Evolutionary conservation across 2,113 vertebrate genomes (phyloP), one percentile per base, ranked within the genome.

Genomic region (Echinops telfairi): DNA sequence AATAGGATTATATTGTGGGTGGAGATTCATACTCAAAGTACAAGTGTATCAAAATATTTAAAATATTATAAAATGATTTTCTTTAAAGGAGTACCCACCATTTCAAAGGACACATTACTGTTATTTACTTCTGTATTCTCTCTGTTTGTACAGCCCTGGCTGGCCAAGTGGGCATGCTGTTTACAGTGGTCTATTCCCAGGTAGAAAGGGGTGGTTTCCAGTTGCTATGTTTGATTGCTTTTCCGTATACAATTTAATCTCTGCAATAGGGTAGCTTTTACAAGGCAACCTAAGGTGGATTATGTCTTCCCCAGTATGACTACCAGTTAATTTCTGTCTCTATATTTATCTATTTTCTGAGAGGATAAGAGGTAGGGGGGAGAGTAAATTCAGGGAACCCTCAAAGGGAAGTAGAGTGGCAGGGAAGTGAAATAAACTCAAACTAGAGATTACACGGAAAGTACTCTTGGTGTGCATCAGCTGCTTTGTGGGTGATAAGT

Each of bases 221-320:
- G 82, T 91, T 94, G 95, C 94, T 96, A 91, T 47, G 76, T 75
- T 97, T 96, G 91, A 97, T 95, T 97, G 91, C 93, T 94, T 95
- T 94, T 83, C 88, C 78, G 60, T 94, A 83, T 43, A 95, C 93
- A 88, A 83, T 94, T 94, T 94, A 94, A 96, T 95, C 80, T 75
- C 75, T 93, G 91, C 79, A 96, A 93, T 94, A 94, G 62, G 94
- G 91, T 83, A 73, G 92, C 95, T 96, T 96, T 95, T 95, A 95
- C 82, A 96, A 31, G 80, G 93, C 90, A 95, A 93, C 93, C 79
- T 95, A 79, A 94, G 91, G 93, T 95, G 95, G 97, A 96, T 97
- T 95, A 96, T 93, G 79, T 90, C 77, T 83, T 92, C 31, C 82
- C 25, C 60, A 47, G 82, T 88, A 92, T 85, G 75, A 77, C 89